Base-by-base conservation (phyloP, 2,797 vertebrate genomes). In the Ctenopoma multispine region DNA sequence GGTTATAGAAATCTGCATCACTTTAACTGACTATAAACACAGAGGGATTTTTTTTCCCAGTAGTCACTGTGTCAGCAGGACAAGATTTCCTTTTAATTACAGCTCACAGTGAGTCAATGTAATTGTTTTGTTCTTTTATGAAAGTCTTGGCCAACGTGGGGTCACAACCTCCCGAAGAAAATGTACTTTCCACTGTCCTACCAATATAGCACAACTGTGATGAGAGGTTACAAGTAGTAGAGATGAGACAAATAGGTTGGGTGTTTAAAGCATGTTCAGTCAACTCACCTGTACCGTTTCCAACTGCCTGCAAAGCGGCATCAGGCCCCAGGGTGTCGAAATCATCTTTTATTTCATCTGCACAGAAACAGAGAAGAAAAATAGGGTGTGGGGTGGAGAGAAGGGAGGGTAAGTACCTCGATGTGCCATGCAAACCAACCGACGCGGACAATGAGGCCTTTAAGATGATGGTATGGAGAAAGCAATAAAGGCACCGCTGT, bases 321-420 rank as follows among this genome's bases (percentile, higher is more conserved):
- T 98, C 97, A 38, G 97, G 93, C 92, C 96, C 96, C 96, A 99
- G 92, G 89, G 95, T 93, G 94, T 98, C 97, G 83, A 97, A 98
- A 77, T 98, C 98, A 90, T 97, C 97, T 91, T 99, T 99, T 90
- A 99, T 97, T 95, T 99, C 98, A 95, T 99, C 98, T 99, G 95
- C 65, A 86, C 43, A 79, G 68, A 85, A 54, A 87, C 56, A 81
- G 60, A 10, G 51, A 47, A 71, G 43, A 59, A 57, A 48, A 50
- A 27, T 40, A 17, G n/a, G 2, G 9, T 0, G 24, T n/a, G 9
- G 46, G 20, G 24, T 11, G n/a, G 14, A 18, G 66, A n/a, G 46
- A 17, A 38, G 61, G 51, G 61, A 24, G 78, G 70, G 80, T 85
- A 84, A 92, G 91, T 65, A 63, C 77, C 60, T 77, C 53, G 0